A percentile compares a stretch with the other conserved stretches of the same genome.
Conservation (phyloP, 2,888 invertebrate species). For the Mesoligia furuncula region DNA sequence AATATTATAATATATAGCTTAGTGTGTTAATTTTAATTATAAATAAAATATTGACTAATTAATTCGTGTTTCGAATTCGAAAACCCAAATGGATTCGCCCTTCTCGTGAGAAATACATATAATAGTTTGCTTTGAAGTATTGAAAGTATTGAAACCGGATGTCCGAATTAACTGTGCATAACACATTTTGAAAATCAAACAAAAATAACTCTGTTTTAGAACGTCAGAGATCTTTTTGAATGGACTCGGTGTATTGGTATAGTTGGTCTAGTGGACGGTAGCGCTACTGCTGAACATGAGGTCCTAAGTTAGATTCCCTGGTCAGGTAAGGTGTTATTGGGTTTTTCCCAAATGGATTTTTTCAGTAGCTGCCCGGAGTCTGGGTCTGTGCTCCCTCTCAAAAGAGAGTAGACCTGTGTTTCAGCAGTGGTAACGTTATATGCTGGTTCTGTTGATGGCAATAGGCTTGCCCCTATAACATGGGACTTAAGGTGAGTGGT, state of each 20-base stretch:
- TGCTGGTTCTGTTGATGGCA: neutral
- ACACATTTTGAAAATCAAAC: neutral
- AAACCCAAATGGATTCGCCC: neutral
- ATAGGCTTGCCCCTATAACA: neutral
- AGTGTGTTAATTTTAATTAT: conserved; percentile 51
- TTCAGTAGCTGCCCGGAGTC: neutral
- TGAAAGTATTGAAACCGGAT: neutral
- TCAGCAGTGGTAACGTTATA: neutral
- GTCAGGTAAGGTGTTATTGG: neutral
- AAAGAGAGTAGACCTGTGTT: neutral
- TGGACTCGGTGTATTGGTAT: too few species aligned
- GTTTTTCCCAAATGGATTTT: neutral
- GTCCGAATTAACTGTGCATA: neutral
- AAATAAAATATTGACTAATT: conserved; percentile 14
- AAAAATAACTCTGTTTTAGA: neutral
- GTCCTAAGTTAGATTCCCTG: neutral
- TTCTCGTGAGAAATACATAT: neutral
- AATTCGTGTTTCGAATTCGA: neutral
- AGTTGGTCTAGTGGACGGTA: neutral
- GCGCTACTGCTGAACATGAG: neutral
- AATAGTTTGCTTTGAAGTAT: neutral
- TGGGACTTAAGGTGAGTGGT: too few species aligned
- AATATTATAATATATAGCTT: conserved; percentile 23
- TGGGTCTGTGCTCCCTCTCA: too few species aligned
- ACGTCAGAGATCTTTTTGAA: neutral